These are phyloP conservation scores for Lasius fuliginosus DNA, from an alignment of 2,888 invertebrate species.

Conservation along the genomic window DNA sequence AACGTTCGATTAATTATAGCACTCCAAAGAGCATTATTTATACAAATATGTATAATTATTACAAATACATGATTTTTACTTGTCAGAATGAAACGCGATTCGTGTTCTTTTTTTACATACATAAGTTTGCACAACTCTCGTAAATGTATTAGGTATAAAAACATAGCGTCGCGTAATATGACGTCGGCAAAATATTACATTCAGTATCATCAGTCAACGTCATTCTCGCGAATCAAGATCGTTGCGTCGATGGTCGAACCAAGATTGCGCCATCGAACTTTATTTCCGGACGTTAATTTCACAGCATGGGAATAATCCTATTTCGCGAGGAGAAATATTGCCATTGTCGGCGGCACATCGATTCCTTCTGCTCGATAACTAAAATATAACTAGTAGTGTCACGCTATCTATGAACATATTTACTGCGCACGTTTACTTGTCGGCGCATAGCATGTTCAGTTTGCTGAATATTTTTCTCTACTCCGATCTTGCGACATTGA, in stretches of 20 bases:
- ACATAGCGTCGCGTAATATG: neutral
- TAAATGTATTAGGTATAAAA: neutral
- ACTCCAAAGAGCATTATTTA: neutral
- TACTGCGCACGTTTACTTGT: neutral
- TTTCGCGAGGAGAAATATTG: conserved; percentile 44
- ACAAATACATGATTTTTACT: neutral
- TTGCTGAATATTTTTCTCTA: neutral
- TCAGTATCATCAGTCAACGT: conserved; percentile 22
- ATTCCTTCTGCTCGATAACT: conserved; percentile 40
- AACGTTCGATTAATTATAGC: neutral
- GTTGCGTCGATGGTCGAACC: conserved; percentile 20
- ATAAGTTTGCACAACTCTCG: neutral
- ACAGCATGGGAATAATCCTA: conserved; percentile 28
- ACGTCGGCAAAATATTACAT: neutral
- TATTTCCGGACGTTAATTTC: conserved; percentile 50
- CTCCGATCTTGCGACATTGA: conserved; percentile 14
- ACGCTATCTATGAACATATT: conserved; percentile 25
- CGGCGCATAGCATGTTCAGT: neutral
- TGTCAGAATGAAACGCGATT: neutral
- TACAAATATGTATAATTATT: too few species aligned
- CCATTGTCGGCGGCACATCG: conserved; percentile 40
- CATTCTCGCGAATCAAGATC: conserved; percentile 22
- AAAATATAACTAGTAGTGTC: conserved; percentile 33
- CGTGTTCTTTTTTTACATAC: neutral
- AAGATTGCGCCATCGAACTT: conserved; percentile 47